phyloP scores from a whole-genome alignment of 1,140 invertebrate species.

The Micrasema longulum region DNA sequence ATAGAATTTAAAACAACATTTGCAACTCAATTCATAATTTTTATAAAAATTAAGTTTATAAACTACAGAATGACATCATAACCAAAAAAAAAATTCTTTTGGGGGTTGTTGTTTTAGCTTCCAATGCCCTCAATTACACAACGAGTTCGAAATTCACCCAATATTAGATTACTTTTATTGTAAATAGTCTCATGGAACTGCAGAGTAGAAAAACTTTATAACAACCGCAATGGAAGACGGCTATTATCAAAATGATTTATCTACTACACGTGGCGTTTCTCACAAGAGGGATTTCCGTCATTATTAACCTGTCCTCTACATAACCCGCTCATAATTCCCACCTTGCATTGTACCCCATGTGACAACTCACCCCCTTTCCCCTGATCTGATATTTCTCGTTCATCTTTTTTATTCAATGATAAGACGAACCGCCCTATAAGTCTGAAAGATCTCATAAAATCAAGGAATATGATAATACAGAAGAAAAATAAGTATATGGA shows the following conservation, averaged over 20 bases:
- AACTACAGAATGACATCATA: no score
- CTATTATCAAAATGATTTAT: slow-evolving; percentile 16
- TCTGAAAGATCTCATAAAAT: not conserved
- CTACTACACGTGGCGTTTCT: not conserved
- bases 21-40: no score
- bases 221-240: not conserved
- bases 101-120: no score
- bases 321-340: slow-evolving; percentile 29
- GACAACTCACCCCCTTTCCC: slow-evolving; percentile 7
- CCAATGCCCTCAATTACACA: no score
- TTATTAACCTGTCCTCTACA: slow-evolving; percentile 24
- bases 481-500: no score
- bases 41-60: no score
- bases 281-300: slow-evolving; percentile 29
- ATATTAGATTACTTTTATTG: no score
- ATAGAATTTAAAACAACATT: no score
- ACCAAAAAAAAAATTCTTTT: no score
- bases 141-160: no score
- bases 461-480: not conserved
- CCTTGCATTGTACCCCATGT: slow-evolving; percentile 4
- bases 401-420: slow-evolving; percentile 43
- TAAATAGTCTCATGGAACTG: no score
- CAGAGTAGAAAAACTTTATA: no score
- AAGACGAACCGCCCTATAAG: slow-evolving; percentile 28
- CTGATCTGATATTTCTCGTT: not conserved